phyloP scores from a whole-genome alignment of 2,888 invertebrate genomes.

The Agrotis exclamationis region DNA sequence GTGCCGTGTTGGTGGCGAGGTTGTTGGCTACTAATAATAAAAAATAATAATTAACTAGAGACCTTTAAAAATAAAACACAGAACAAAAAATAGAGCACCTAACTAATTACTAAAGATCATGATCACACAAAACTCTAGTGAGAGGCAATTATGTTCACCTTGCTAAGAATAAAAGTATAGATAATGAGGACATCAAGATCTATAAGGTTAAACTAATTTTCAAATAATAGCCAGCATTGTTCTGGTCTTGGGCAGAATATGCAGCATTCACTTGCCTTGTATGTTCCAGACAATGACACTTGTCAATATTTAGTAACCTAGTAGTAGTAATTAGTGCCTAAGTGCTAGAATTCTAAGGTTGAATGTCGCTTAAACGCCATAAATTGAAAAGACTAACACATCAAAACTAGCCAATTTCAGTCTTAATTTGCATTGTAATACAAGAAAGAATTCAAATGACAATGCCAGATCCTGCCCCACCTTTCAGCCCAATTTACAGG shows the following conservation, averaged over 20 bases:
- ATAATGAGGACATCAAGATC: constrained; percentile 16
- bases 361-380: too few relatives aligned
- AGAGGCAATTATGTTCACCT: constrained; percentile 35
- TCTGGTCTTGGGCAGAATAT: constrained; percentile 43
- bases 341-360: too few relatives aligned
- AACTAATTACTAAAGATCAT: constrained; percentile 1
- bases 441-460: too few relatives aligned
- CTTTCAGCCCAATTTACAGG: too few relatives aligned
- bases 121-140: constrained; percentile 9
- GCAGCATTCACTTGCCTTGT: constrained; percentile 46
- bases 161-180: constrained; percentile 11
- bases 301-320: neutral
- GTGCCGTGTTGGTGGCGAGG: too few relatives aligned
- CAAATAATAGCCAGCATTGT: constrained; percentile 63
- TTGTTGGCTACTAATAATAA: too few relatives aligned
- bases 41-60: too few relatives aligned
- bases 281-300: constrained; percentile 43
- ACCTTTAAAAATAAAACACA: neutral
- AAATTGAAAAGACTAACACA: too few relatives aligned
- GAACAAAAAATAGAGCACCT: neutral
- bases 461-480: too few relatives aligned
- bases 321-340: neutral
- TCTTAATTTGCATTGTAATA: too few relatives aligned
- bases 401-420: too few relatives aligned
- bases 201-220: constrained; percentile 42